Conservation (phyloP, 2,888 invertebrate genomes). For the Taphrorychus bicolor region DNA sequence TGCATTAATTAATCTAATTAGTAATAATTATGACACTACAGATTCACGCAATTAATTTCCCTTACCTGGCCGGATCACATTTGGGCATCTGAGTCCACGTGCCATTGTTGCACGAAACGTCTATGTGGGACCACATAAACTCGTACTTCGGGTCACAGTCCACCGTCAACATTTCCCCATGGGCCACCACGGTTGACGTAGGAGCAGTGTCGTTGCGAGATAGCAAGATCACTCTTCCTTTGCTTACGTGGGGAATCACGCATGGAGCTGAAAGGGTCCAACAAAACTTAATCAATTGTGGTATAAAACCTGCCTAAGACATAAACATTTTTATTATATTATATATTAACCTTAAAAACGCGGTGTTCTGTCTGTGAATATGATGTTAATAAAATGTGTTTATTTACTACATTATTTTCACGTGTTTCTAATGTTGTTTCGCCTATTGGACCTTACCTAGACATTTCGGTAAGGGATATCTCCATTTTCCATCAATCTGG, state of each 20-base stretch:
- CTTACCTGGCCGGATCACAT: slow-evolving; percentile 77
- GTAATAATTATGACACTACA: background rate
- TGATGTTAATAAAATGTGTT: no score
- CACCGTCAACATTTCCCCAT: slow-evolving; percentile 76
- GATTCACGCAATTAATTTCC: background rate
- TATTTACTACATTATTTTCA: no score
- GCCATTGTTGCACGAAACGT: slow-evolving; percentile 90
- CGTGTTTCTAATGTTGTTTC: no score
- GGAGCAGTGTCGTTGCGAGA: slow-evolving; percentile 63
- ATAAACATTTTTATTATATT: no score
- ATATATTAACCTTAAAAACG: no score
- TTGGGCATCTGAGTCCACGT: slow-evolving; percentile 94
- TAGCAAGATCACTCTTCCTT: slow-evolving; percentile 75
- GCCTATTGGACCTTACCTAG: slow-evolving; percentile 70
- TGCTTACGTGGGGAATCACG: slow-evolving; percentile 86
- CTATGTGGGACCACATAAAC: slow-evolving; percentile 76
- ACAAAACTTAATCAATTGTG: no score
- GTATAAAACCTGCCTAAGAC: no score
- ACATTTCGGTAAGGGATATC: slow-evolving; percentile 90
- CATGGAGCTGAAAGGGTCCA: slow-evolving; percentile 83
- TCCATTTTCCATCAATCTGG: slow-evolving; percentile 93
- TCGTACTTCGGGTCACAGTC: slow-evolving; percentile 88
- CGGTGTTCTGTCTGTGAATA: no score
- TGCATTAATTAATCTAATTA: no score
- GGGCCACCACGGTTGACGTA: slow-evolving; percentile 67